Base-by-base conservation (phyloP, 2,888 invertebrate species). In the Scaptomyza caliginosa region DNA sequence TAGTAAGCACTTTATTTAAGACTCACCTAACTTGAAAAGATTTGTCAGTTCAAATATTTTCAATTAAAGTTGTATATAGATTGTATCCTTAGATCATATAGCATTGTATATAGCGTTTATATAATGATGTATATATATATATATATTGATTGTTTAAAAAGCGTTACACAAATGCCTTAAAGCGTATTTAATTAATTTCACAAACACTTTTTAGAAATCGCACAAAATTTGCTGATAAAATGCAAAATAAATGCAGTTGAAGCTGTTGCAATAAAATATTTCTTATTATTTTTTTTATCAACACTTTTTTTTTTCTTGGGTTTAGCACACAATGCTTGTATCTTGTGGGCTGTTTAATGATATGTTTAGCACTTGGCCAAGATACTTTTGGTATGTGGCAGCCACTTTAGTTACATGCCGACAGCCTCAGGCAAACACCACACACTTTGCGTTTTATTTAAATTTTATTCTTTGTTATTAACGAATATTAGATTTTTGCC, bases 201-300 rank as follows among this genome's bases (percentile, higher is more conserved):
- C 39, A 50, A 39, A 36, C 34, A 28, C 39, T 19, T n/a, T 11
- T 39, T 6, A 54, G 16, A 23, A 23, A 36, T 26, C 6, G 26
- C 16, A 16, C 7, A 43, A 11, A 16, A 48, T 62, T 51, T 32
- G n/a, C 49, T 38, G 1, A 36, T 48, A 32, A 65, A 72, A 72
- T 67, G 76, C 66, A 73, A 73, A 58, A 32, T 55, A 73, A 73
- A 75, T 74, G 75, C 75, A 58, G 66, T 74, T 54, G 32, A 48
- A 59, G 55, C 68, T 49, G 50, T 74, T 69, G 58, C 49, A 65
- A 54, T n/a, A n/a, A n/a, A n/a, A n/a, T 36, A 43, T 34, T 23
- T 50, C 23, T 17, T 13, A 10, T 24, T 8, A 24, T 23, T n/a
- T 23, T 40, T 10, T 42, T 42, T 10, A 24, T 24, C 13, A 16